Evolutionary conservation across 2,888 invertebrate species (phyloP), one percentile per base, ranked within the genome.

Genomic region (Halocaridina rubra): DNA sequence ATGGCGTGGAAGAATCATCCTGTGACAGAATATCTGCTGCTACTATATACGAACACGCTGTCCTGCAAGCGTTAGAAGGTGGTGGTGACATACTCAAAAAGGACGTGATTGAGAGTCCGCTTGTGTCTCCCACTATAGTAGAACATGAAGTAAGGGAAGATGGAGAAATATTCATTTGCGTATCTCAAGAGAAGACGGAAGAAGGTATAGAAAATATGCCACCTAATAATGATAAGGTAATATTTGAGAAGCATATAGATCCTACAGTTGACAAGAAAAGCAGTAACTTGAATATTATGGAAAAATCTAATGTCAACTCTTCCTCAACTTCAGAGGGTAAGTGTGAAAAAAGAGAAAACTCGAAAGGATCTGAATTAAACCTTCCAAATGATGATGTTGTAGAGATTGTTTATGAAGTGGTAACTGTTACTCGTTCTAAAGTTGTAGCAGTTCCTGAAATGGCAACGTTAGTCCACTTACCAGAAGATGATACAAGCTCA

Each of bases 11-110:
- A 27, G 77, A 80, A 29, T 67, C 77, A 0, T 85, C 85, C 33
- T 72, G 80, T 22, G 32, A 39, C n/a, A 80, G 85, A 24, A 82
- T 87, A 53, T 87, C 87, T 16, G 87, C 85, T 16, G 87, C 87
- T 3, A 87, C 87, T 0, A 39, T 87, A 7, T 87, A 87, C 59
- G 87, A 87, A 59, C 67, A 85, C 16, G 85, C 85, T 24, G 85
- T 87, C 22, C 67, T 80, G 16, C 71, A 82, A 22, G 82, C 76
- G 1, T 72, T 86, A 10, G 85, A 85, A 22, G 82, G 57, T 16
- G 22, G 67, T 13, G 57, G 24, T 19, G 72, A 53, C 7, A n/a
- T 27, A 4, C 8, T 24, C n/a, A 64, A 61, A 19, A 64, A 3
- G 5, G 53, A 53, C 19, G 53, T n/a, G 7, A 16, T n/a, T 3